A percentile compares a stretch with the other conserved stretches of the same genome.
phyloP scores from a whole-genome alignment of 2,797 vertebrate species.

The Neosilurus mollespiculum region DNA sequence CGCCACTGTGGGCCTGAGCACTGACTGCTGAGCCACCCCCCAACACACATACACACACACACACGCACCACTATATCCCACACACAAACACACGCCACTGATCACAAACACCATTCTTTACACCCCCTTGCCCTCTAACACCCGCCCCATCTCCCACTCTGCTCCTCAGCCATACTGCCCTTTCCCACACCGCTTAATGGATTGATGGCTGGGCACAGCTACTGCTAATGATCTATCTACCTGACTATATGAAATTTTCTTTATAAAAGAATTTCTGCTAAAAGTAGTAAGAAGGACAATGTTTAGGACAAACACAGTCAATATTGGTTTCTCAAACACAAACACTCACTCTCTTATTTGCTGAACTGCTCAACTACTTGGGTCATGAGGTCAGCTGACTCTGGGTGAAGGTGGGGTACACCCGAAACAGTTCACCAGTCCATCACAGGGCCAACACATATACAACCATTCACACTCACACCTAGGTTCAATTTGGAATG shows the following conservation, averaged over 20 bases:
- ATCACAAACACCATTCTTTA: constrained; percentile 64
- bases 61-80: constrained; percentile 37
- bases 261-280: not conserved
- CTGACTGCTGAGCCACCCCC: constrained; percentile 70
- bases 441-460: no score
- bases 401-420: no score
- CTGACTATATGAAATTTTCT: not conserved
- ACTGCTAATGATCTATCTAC: constrained; percentile 16
- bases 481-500: no score
- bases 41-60: constrained; percentile 52
- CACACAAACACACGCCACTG: constrained; percentile 56
- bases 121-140: constrained; percentile 54
- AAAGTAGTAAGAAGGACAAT: not conserved
- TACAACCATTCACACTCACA: no score
- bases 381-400: no score
- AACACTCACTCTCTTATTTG: no score
- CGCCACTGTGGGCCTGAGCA: constrained; percentile 76
- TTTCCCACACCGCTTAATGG: constrained; percentile 59
- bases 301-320: not conserved
- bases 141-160: constrained; percentile 65
- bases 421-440: no score
- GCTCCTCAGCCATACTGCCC: constrained; percentile 57
- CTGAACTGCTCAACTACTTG: no score
- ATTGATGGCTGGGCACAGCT: constrained; percentile 38
- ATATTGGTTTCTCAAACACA: not conserved